phyloP scores from a whole-genome alignment of 1,140 invertebrate species.

The Phocides pigmalion region DNA sequence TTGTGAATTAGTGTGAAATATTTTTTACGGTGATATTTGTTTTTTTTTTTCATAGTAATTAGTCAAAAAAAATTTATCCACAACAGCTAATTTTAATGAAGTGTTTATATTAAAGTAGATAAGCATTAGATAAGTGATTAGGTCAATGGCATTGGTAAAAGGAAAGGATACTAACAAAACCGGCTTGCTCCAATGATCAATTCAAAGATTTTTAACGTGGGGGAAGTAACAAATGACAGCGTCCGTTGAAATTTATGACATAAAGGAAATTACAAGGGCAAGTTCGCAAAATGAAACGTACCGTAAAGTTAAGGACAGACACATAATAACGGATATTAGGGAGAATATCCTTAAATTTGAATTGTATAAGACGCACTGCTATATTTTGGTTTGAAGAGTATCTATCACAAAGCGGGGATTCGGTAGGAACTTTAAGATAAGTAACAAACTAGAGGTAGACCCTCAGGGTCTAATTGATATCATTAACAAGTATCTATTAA shows the following conservation, averaged over 20 bases:
- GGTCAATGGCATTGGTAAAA: conserved; percentile 26
- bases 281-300: not conserved
- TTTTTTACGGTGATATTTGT: not conserved
- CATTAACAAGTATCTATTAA: no score
- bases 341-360: not conserved
- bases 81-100: conserved; percentile 4
- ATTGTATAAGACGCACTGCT: no score
- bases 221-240: not conserved
- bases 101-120: conserved; percentile 7
- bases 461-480: no score
- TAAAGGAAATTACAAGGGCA: conserved; percentile 1
- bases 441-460: no score
- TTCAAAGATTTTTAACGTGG: not conserved
- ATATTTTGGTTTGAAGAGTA: no score
- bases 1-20: not conserved
- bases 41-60: not conserved
- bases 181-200: not conserved
- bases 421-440: no score
- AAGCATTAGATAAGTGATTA: conserved; percentile 20
- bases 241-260: not conserved
- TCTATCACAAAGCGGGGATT: no score
- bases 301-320: not conserved
- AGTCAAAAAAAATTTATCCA: conserved; percentile 1
- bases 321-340: not conserved
- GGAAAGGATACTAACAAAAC: conserved; percentile 1